phyloP scores from a whole-genome alignment of 1,140 invertebrate species.

The Drosophila nigrodunni region DNA sequence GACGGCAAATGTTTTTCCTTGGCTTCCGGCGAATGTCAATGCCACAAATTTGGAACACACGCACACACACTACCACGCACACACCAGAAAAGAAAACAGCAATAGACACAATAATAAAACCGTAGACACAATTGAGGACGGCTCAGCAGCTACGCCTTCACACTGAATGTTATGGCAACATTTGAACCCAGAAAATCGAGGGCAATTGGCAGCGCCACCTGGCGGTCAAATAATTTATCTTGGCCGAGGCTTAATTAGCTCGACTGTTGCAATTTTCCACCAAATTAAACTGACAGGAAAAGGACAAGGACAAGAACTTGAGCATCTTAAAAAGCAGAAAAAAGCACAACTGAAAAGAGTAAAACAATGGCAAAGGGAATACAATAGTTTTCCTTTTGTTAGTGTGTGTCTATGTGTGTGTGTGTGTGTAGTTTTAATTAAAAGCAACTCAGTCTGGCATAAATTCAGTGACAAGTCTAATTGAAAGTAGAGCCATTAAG shows the following conservation, averaged over 20 bases:
- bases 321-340: conserved; percentile 4
- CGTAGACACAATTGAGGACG: conserved; percentile 9
- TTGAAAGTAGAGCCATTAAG: conserved; percentile 10
- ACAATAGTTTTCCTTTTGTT: conserved; percentile 40
- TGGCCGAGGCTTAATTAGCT: conserved; percentile 67
- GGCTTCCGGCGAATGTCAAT: conserved; percentile 80
- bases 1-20: conserved; percentile 76
- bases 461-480: conserved; percentile 29
- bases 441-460: conserved; percentile 17
- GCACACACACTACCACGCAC: conserved; percentile 13
- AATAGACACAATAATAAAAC: conserved; percentile 55
- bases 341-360: conserved; percentile 5
- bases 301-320: conserved; percentile 12
- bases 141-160: not conserved
- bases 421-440: conserved; percentile 40
- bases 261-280: conserved; percentile 67
- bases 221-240: conserved; percentile 65
- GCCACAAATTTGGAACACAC: conserved; percentile 73
- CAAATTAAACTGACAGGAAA: conserved; percentile 68
- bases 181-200: conserved; percentile 31
- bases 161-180: conserved; percentile 9
- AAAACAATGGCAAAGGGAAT: conserved; percentile 33
- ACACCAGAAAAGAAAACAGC: conserved; percentile 25
- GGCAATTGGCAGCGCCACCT: conserved; percentile 55
- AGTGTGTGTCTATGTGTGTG: not conserved